A percentile compares a stretch with the other conserved stretches of the same genome.
Evolutionary conservation across 2,888 invertebrate genomes (phyloP).

Genomic region (Panzeria rudis): DNA sequence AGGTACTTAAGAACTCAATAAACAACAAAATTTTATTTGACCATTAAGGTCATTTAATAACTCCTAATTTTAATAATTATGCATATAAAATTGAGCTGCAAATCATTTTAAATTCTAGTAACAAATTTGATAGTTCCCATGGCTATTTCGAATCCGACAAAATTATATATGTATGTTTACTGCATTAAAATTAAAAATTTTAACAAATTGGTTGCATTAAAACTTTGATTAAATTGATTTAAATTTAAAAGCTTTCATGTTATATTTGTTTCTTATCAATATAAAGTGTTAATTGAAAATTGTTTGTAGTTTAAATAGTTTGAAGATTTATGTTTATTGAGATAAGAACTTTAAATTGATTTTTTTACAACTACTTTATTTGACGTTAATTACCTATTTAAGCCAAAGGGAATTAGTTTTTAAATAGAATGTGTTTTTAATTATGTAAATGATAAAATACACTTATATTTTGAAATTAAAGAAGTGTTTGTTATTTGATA

Average conservation of each 20-base stretch:
- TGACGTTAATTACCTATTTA: not conserved
- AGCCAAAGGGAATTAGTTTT: not conserved
- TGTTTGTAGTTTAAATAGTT: not conserved
- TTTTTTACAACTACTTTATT: not conserved
- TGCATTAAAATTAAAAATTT: not conserved
- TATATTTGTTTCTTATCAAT: not conserved
- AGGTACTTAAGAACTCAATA: constrained; percentile 3
- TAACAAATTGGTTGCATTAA: constrained; percentile 13
- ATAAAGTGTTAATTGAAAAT: not conserved
- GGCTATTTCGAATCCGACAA: not conserved
- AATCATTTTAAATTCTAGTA: constrained; percentile 7
- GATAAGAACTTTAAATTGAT: not conserved
- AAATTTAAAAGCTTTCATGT: constrained; percentile 2
- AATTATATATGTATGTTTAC: not conserved
- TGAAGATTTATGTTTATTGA: not conserved
- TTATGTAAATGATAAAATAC: no score
- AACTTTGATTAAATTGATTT: not conserved
- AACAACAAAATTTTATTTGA: not conserved
- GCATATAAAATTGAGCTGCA: not conserved
- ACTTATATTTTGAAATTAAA: no score
- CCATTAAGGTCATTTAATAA: constrained; percentile 30
- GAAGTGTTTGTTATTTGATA: no score
- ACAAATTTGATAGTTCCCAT: not conserved
- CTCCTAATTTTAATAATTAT: constrained; percentile 14
- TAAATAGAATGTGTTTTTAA: not conserved